Base-by-base conservation (phyloP, 2,888 invertebrate species). In the Drosophila hamatofila region DNA sequence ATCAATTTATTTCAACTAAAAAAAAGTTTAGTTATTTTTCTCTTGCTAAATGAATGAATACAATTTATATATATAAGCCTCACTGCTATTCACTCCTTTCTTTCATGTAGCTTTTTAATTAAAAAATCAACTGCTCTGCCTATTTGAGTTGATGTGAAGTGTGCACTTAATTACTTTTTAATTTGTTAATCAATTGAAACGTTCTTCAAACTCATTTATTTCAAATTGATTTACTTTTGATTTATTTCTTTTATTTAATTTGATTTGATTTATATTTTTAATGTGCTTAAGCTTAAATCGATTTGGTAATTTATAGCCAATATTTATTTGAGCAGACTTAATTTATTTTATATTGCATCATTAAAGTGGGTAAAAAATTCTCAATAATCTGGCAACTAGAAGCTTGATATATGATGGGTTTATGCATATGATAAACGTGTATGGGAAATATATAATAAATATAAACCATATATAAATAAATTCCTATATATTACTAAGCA, bases 131-230 rank as follows among this genome's bases (percentile, higher is more conserved):
- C 27, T 11, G 11, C 5, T n/a, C n/a, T 27, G 25, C 27, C 25
- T 6, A 9, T 9, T 46, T 25, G 16, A 25, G 46, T 16, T 46
- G 0, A 27, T n/a, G 27, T 27, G 11, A 48, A 27, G 48, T 48
- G 48, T 48, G 48, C 25, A 12, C 9, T 48, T 48, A 27, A 27
- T 48, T 48, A 48, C 25, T 27, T 27, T 48, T 48, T 27, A 48
- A 27, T 48, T 27, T n/a, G 48, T 30, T 49, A 30, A 30, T 25
- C 48, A 49, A 49, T 30, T 30, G 30, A 49, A 49, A 49, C 18
- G 30, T 30, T 18, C 23, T 23, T 30, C 18, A 30, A 30, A 18
- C 6, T 49, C n/a, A 18, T 49, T 30, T 49, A 30, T 0, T 7
- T 27, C 3, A 7, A 30, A 18, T 49, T 49, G 48, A 49, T 49